Base-by-base conservation (phyloP, 2,888 invertebrate species). In the Pandemis heparana region DNA sequence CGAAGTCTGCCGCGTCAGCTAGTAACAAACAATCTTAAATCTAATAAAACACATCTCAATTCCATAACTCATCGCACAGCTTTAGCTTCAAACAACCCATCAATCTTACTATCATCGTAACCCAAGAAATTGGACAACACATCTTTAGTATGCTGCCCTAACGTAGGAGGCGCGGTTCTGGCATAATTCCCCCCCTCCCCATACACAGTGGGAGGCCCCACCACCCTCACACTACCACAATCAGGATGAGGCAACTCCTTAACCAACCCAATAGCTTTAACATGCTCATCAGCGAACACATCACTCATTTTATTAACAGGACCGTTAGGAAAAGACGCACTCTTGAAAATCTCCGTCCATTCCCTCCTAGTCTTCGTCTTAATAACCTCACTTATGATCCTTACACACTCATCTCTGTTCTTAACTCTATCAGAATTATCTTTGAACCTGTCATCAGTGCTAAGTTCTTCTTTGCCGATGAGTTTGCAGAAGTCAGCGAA, bases 201-300 rank as follows among this genome's bases (percentile, higher is more conserved):
- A 85, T 96, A 99, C 61, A 94, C 95, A 0, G 99, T 99, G 0
- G 99, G 97, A 0, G 99, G 98, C 0, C 97, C 98, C 60, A 98
- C 97, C 6, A 98, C 89, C 86, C 96, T 97, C 3, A 99, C 92
- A 16, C 86, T 89, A 0, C 97, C 98, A 32, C 96, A 96, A 43
- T 92, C 92, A 0, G 96, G 95, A 89, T 98, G 98, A 0, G 94
- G 85, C 76, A 98, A 78, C 75, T 96, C 96, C 86, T 97, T 95
- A 0, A 98, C 97, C 71, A 98, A 85, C n/a, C 93, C 95, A 75
- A 97, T 96, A 1, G 95, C 95, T 77, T 95, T 95, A 0, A 99
- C 96, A 90, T 99, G 99, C 2, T 97, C 96, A 94, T 99, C 98
- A 67, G 96, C 95, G 87, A 99, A 99, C 0, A 97, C 98, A 90